Percentiles rank a stretch among this genome's conserved stretches.
Conservation (phyloP, 1,140 invertebrate species). For the Harpegnathos saltator region DNA sequence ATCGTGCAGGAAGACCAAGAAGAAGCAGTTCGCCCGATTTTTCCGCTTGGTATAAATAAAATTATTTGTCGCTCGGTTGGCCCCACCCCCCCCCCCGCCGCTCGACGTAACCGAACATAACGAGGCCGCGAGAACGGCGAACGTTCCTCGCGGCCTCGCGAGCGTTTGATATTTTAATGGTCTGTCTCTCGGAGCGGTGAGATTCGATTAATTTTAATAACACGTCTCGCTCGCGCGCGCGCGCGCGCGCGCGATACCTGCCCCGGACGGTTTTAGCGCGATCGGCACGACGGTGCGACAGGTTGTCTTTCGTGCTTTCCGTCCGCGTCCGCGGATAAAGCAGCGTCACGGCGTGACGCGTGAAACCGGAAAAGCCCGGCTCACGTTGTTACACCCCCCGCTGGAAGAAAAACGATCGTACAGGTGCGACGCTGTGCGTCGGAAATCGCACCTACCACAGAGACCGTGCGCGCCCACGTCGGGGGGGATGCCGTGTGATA, state of each 20-base stretch:
- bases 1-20: no score
- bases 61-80: no score
- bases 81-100: no score
- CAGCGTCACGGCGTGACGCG: conserved; percentile 67
- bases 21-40: no score
- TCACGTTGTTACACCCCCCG: conserved; percentile 67
- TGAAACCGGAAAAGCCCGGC: conserved; percentile 62
- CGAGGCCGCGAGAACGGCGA: conserved; percentile 9
- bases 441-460: conserved; percentile 63
- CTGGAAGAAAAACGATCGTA: conserved; percentile 73
- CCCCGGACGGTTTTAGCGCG: conserved; percentile 40
- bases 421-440: conserved; percentile 63
- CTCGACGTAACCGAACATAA: no score
- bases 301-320: conserved; percentile 38
- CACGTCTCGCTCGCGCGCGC: conserved; percentile 25
- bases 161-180: conserved; percentile 43
- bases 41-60: no score
- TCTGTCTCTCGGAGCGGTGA: conserved; percentile 38
- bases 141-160: not conserved
- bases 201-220: conserved; percentile 63
- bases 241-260: no score
- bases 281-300: conserved; percentile 52
- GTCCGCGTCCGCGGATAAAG: conserved; percentile 47
- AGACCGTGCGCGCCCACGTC: conserved; percentile 38
- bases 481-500: conserved; percentile 49